phyloP scores from a whole-genome alignment of 1,140 invertebrate species.

The Drosophila bocki region DNA sequence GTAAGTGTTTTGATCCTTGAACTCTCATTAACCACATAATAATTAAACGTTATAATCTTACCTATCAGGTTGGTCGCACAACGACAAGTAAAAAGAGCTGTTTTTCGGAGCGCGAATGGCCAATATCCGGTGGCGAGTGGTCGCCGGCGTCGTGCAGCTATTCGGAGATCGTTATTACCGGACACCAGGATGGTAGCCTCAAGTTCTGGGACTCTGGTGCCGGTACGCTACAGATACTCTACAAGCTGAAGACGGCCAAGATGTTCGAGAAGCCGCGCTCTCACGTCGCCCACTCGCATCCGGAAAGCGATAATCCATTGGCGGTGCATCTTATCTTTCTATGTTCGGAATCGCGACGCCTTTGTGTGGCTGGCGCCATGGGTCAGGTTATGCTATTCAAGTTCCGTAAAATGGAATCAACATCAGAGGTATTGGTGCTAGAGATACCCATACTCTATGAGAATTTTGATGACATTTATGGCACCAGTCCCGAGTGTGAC shows the following conservation, averaged over 20 bases:
- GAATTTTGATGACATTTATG: conserved; percentile 91
- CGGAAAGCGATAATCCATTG: conserved; percentile 93
- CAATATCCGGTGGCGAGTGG: conserved; percentile 97
- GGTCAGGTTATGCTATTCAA: conserved; percentile 98
- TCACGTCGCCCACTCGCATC: conserved; percentile 82
- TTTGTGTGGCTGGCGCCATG: conserved; percentile 95
- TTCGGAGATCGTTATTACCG: conserved; percentile 98
- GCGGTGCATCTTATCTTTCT: conserved; percentile 97
- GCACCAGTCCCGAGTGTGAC: conserved; percentile 92
- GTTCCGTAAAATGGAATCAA: conserved; percentile 95
- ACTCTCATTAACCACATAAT: background rate
- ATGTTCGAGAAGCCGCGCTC: conserved; percentile 92
- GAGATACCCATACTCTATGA: conserved; percentile 96
- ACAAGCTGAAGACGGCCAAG: conserved; percentile 99
- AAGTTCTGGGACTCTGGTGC: conserved; percentile 99
- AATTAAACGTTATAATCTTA: background rate
- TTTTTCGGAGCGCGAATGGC: conserved; percentile 98
- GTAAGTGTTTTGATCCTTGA: conserved; percentile 47
- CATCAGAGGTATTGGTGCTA: conserved; percentile 93
- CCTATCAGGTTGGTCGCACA: conserved; percentile 85
- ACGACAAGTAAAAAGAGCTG: conserved; percentile 90
- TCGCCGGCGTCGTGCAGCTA: conserved; percentile 96
- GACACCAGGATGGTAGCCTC: conserved; percentile 97
- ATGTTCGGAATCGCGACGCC: conserved; percentile 95
- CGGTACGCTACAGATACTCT: conserved; percentile 96